Percentiles rank a stretch among this genome's conserved stretches.
Evolutionary conservation across 2,113 vertebrate species (phyloP).

Genomic region (Chrysemys picta): DNA sequence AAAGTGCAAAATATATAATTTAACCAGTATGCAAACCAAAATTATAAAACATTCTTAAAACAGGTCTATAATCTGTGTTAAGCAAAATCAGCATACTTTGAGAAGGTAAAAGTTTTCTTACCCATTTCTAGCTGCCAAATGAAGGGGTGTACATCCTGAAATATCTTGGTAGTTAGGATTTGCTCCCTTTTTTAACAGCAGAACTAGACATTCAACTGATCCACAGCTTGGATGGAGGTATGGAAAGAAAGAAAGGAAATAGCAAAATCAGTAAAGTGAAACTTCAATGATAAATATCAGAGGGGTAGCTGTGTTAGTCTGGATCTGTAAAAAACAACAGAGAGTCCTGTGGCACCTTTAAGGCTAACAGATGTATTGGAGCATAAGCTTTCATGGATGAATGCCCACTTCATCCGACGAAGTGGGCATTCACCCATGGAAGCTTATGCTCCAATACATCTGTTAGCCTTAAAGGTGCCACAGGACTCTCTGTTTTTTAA

Average conservation of each 20-base stretch:
- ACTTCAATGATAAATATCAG: background rate
- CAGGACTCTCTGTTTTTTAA: too few relatives aligned
- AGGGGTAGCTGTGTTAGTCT: too few relatives aligned
- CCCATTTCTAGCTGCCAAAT: slow-evolving; percentile 98
- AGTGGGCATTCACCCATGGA: too few relatives aligned
- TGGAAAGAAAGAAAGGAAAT: background rate
- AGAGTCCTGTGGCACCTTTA: too few relatives aligned
- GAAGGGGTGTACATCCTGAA: slow-evolving; percentile 97
- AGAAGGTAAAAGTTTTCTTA: slow-evolving; percentile 72
- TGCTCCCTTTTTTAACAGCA: slow-evolving; percentile 95
- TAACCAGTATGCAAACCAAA: slow-evolving; percentile 16
- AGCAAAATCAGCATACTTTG: background rate
- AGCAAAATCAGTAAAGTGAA: background rate
- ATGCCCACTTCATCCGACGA: too few relatives aligned
- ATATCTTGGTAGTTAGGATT: slow-evolving; percentile 99
- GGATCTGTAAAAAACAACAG: too few relatives aligned
- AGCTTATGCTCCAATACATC: too few relatives aligned
- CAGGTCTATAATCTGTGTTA: background rate
- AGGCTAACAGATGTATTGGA: too few relatives aligned
- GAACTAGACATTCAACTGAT: slow-evolving; percentile 95
- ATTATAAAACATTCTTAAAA: background rate
- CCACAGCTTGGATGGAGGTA: slow-evolving; percentile 87
- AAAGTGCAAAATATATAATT: background rate
- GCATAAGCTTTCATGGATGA: too few relatives aligned
- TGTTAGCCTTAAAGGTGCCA: too few relatives aligned